Conservation (phyloP, 2,888 invertebrate species). For the Napeogenes inachia region DNA sequence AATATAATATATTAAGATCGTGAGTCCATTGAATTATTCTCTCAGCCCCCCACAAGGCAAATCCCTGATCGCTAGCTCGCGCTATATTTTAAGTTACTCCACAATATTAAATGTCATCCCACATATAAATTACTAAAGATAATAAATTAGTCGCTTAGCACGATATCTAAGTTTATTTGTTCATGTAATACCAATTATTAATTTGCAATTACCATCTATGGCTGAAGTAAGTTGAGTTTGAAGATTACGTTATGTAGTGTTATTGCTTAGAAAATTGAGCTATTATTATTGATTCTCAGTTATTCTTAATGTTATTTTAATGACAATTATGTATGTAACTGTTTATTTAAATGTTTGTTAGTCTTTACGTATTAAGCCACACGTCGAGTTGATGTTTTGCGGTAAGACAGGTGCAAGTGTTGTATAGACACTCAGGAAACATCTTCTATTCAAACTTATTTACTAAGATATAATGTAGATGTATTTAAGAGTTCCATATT, state of each 20-base stretch:
- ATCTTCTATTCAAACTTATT: too few species aligned
- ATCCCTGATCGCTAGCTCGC: constrained; percentile 26
- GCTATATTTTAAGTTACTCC: constrained; percentile 49
- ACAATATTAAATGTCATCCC: constrained; percentile 60
- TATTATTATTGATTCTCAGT: too few species aligned
- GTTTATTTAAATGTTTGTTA: too few species aligned
- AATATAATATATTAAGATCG: constrained; percentile 54
- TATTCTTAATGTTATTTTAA: too few species aligned
- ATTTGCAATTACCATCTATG: constrained; percentile 41
- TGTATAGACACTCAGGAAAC: too few species aligned
- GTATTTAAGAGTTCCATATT: too few species aligned
- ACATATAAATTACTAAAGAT: constrained; percentile 57
- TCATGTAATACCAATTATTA: constrained; percentile 51
- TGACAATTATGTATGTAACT: too few species aligned
- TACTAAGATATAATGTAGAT: too few species aligned
- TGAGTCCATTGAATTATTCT: constrained; percentile 47
- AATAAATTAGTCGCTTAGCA: constrained; percentile 49
- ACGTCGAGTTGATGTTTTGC: too few species aligned
- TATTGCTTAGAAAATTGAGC: constrained; percentile 14
- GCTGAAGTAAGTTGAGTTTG: constrained; percentile 25
- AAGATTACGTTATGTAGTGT: constrained; percentile 29
- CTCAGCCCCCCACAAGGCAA: constrained; percentile 59
- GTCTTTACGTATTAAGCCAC: too few species aligned
- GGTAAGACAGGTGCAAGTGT: too few species aligned
- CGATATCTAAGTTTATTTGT: constrained; percentile 47